Evolutionary conservation across 2,888 invertebrate genomes (phyloP), one percentile per base, ranked within the genome.

Genomic region (Agelastica alni): DNA sequence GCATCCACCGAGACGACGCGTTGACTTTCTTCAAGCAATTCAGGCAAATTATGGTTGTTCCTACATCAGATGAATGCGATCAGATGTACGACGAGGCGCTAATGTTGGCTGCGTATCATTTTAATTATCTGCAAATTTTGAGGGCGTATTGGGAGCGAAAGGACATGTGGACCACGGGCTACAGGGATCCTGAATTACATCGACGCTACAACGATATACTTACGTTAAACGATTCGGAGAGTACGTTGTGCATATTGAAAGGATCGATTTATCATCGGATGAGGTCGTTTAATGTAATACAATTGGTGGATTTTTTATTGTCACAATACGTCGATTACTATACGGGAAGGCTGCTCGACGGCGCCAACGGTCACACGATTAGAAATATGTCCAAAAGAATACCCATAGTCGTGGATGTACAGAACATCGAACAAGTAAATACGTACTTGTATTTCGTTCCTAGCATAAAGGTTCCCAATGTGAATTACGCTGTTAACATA

Each of bases 211-310:
- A 48, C 37, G 7, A 39, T 48, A 6, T 39, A 20, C 20, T 39
- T 20, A 7, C 37, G 12, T 12, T 39, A 6, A 12, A 39, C 6
- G 37, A 39, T 20, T 39, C 37, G 12, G 20, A 48, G n/a, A 12
- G 4, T 1, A 17, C 9, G 16, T 17, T 43, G 28, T 43, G 43
- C 5, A 6, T 43, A 18, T 18, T 43, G 16, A 43, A 28, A 12
- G 39, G 32, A n/a, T 37, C 48, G 9, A 39, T 48, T 2, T 48
- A 39, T 39, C 48, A 39, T 13, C 28, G 48, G 7, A 48, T 48
- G 48, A 37, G 48, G 16, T 37, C 39, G 5, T 48, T 48, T n/a
- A 48, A 48, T 14, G 48, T 48, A 4, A 20, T 48, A 13, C 48
- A 48, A 5, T 39, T 48, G 13, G 39, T 48, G 10, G 48, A 48